Conservation (phyloP, 2,797 vertebrate genomes). For the Platyrinchus mystaceus region DNA sequence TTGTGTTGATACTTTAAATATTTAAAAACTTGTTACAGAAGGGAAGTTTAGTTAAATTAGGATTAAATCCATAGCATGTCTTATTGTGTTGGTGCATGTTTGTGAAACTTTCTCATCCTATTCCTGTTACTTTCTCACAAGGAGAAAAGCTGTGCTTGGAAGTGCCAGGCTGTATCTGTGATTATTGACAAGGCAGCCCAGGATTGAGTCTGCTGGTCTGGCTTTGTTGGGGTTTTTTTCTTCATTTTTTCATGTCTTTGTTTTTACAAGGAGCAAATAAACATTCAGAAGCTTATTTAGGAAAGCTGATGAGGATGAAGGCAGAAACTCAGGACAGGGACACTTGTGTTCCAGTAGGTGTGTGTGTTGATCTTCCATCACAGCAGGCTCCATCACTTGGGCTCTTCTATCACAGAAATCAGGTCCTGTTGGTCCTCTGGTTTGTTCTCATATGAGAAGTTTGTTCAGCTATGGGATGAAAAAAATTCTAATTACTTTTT, state of each 20-base stretch:
- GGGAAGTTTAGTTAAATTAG: neutral
- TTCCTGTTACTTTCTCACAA: neutral
- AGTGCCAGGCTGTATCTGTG: neutral
- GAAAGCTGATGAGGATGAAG: neutral
- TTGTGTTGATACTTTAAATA: neutral
- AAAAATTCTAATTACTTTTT: neutral
- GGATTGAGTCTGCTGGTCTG: neutral
- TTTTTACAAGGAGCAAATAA: neutral
- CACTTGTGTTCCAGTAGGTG: neutral
- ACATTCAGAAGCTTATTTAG: neutral
- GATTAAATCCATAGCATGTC: neutral
- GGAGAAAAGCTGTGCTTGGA: neutral
- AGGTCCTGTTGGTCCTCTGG: neutral
- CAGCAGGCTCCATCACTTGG: rapidly evolving
- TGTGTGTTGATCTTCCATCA: neutral
- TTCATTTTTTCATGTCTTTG: neutral
- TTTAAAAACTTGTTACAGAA: neutral
- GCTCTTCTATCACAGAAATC: neutral
- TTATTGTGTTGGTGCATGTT: neutral
- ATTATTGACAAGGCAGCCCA: neutral
- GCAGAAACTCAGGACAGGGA: neutral
- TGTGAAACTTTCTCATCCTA: neutral
- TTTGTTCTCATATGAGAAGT: neutral
- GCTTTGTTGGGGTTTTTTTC: neutral
- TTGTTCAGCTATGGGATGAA: neutral